These are phyloP conservation scores for Anaspis maculata DNA, from an alignment of 2,888 invertebrate genomes.

Conservation along the genomic window DNA sequence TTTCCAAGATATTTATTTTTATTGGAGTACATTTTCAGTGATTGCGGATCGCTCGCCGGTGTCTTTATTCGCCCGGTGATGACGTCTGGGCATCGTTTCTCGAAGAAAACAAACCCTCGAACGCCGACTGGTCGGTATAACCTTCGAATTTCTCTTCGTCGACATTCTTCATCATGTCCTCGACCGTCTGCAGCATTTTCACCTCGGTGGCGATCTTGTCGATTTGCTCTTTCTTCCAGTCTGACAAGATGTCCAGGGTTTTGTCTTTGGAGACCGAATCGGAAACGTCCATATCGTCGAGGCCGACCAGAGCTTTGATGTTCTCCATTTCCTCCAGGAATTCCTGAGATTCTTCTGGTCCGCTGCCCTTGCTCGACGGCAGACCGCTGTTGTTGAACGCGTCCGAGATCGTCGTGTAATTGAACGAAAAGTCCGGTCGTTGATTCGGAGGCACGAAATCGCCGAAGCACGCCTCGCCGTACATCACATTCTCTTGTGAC, in stretches of 20 bases:
- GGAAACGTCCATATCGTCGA: slow-evolving; percentile 23
- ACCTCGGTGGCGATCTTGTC: slow-evolving; percentile 34
- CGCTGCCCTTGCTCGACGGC: neutral
- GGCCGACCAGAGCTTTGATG: slow-evolving; percentile 24
- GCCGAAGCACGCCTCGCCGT: slow-evolving; percentile 17
- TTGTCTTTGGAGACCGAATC: slow-evolving; percentile 27
- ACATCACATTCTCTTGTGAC: slow-evolving; percentile 18
- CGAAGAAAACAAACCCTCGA: no score
- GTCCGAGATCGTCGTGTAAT: slow-evolving; percentile 30
- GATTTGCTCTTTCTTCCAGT: slow-evolving; percentile 34
- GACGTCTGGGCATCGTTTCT: no score
- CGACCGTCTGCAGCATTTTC: slow-evolving; percentile 31
- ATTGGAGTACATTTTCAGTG: no score
- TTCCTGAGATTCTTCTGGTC: slow-evolving; percentile 15
- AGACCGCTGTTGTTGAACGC: no score
- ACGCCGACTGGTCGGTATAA: slow-evolving; percentile 7
- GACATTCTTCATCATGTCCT: slow-evolving; percentile 30
- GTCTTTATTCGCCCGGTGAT: no score
- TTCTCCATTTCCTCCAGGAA: slow-evolving; percentile 23
- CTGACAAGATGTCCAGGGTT: slow-evolving; percentile 28
- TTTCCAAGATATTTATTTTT: no score
- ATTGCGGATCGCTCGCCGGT: no score
- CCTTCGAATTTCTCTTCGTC: slow-evolving; percentile 22
- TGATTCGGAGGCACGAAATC: slow-evolving; percentile 4
- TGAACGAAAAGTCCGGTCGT: slow-evolving; percentile 27